phyloP scores from a whole-genome alignment of 30 jellyfish, hydroid and myxozoan species.

The Clytia hemisphaerica region DNA sequence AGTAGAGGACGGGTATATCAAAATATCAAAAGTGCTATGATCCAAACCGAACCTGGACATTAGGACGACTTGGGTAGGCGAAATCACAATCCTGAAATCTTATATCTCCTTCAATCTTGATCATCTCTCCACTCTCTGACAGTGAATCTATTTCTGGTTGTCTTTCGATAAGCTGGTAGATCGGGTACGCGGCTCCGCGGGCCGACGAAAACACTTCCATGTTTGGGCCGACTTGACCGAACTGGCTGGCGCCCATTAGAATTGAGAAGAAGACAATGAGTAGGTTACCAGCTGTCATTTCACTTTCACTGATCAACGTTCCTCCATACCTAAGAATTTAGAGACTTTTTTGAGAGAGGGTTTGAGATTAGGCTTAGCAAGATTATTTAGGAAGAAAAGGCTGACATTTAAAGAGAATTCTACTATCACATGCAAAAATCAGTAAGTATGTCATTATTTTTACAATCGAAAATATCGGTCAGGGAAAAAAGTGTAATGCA shows the following conservation, averaged over 20 bases:
- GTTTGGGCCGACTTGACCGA: constrained; percentile 88
- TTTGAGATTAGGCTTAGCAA: too few species aligned
- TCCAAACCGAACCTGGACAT: constrained; percentile 44
- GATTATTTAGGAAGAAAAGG: too few species aligned
- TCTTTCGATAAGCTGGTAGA: constrained; percentile 47
- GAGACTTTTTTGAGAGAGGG: background rate
- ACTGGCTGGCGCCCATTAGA: constrained; percentile 79
- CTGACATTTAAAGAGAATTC: too few species aligned
- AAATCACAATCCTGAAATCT: constrained; percentile 49
- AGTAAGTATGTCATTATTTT: too few species aligned
- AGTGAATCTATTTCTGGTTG: constrained; percentile 64
- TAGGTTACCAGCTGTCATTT: constrained; percentile 64
- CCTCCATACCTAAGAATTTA: constrained; percentile 67
- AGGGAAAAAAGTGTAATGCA: background rate
- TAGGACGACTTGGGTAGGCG: constrained; percentile 75
- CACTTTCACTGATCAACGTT: constrained; percentile 39
- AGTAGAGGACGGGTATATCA: too few species aligned
- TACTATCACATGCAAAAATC: background rate
- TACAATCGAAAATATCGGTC: background rate
- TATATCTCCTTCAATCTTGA: constrained; percentile 51
- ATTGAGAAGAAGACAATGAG: constrained; percentile 80
- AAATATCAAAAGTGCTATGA: background rate
- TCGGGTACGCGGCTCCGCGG: constrained; percentile 83
- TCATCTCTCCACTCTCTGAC: constrained; percentile 45
- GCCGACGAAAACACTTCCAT: constrained; percentile 71